Percentiles rank a stretch among this genome's conserved stretches.
Evolutionary conservation across 2,888 invertebrate species (phyloP).

Genomic region (Acleris cristana): DNA sequence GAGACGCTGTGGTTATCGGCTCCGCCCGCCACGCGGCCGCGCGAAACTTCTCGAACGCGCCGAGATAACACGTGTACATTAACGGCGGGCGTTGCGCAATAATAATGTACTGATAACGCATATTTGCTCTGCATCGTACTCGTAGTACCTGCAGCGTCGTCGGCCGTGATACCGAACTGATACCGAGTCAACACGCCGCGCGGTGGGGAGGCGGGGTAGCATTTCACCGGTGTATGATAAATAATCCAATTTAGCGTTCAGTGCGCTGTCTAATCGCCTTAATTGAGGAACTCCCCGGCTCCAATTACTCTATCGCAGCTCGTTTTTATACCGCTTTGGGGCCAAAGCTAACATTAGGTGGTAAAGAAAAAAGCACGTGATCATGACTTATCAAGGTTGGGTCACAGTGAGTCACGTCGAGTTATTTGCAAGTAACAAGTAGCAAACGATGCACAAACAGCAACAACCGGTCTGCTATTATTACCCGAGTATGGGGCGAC

Average conservation of each 20-base stretch:
- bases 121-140: conserved; percentile 26
- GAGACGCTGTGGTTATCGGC: conserved; percentile 44
- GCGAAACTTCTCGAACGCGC: conserved; percentile 72
- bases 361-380: conserved; percentile 26
- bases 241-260: conserved; percentile 63
- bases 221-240: conserved; percentile 50
- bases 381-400: conserved; percentile 35
- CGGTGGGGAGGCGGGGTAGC: conserved; percentile 48
- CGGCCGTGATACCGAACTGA: conserved; percentile 44
- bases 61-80: conserved; percentile 73
- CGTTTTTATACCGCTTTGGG: conserved; percentile 49
- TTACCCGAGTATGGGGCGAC: conserved; percentile 42
- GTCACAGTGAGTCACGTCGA: conserved; percentile 33
- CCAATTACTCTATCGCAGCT: conserved; percentile 59
- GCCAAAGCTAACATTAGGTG: conserved; percentile 17
- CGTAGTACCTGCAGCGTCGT: conserved; percentile 21
- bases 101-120: conserved; percentile 53
- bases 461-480: conserved; percentile 51
- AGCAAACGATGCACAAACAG: conserved; percentile 43
- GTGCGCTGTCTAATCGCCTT: conserved; percentile 63
- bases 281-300: conserved; percentile 62
- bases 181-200: conserved; percentile 37
- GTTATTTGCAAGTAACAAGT: conserved; percentile 28
- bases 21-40: conserved; percentile 64
- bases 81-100: conserved; percentile 69